Evolutionary conservation across 2,888 invertebrate genomes (phyloP).

Genomic region (Troilus luridus): DNA sequence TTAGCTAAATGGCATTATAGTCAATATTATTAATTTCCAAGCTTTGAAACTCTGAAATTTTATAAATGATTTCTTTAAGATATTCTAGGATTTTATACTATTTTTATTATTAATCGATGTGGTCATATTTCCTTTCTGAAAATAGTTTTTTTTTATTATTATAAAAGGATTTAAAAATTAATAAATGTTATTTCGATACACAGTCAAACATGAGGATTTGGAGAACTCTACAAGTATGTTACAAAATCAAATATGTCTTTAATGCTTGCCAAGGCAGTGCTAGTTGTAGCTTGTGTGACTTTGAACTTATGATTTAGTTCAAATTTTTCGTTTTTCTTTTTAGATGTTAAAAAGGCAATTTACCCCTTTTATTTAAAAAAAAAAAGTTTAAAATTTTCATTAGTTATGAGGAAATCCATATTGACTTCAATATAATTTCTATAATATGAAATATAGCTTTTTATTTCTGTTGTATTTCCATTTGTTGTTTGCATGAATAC

Average conservation of each 20-base stretch:
- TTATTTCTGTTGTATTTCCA: background rate
- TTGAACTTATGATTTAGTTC: too few relatives aligned
- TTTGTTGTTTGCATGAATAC: background rate
- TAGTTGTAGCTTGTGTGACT: background rate
- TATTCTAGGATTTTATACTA: background rate
- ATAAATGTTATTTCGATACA: constrained; percentile 67
- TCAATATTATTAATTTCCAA: background rate
- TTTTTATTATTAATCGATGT: background rate
- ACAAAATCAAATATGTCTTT: background rate
- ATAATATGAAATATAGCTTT: background rate
- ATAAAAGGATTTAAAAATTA: constrained; percentile 44
- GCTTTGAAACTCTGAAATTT: background rate
- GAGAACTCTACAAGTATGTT: constrained; percentile 84
- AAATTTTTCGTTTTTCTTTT: too few relatives aligned
- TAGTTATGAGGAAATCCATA: too few relatives aligned
- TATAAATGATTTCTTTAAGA: background rate
- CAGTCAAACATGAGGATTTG: constrained; percentile 83
- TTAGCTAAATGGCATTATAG: too few relatives aligned
- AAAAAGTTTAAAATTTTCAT: too few relatives aligned
- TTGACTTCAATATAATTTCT: background rate
- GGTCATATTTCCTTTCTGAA: background rate
- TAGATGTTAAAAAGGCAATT: background rate
- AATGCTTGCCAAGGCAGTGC: background rate
- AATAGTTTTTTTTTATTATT: background rate
- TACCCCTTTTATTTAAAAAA: background rate